A percentile compares a stretch with the other conserved stretches of the same genome.
These are phyloP conservation scores for Ptilonorhynchus violaceus DNA, from an alignment of 2,113 vertebrate genomes.

Conservation along the genomic window DNA sequence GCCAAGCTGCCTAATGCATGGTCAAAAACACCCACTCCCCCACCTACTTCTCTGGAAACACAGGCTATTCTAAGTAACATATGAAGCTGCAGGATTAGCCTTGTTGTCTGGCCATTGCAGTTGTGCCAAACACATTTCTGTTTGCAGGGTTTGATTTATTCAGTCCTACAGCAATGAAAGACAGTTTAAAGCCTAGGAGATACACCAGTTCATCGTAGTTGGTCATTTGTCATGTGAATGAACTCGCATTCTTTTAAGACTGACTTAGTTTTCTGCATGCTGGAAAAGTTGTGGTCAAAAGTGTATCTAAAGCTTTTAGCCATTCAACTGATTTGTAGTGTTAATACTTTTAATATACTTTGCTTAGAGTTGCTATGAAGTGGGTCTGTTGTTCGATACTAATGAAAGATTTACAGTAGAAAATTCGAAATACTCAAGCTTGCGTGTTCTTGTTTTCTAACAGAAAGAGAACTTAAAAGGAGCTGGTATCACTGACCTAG, in stretches of 20 bases:
- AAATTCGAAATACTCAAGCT: neutral
- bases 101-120: neutral
- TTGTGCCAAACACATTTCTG: neutral
- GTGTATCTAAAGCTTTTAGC: neutral
- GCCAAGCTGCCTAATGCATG: neutral
- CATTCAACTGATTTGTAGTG: neutral
- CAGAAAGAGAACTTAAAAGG: constrained; percentile 76
- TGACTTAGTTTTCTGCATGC: neutral
- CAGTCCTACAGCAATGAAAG: neutral
- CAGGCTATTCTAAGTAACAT: fast-evolving
- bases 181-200: neutral
- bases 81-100: neutral
- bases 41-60: neutral
- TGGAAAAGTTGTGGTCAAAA: neutral
- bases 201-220: neutral
- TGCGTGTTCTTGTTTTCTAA: neutral
- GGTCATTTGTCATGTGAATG: neutral
- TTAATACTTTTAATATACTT: neutral
- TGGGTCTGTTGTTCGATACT: neutral
- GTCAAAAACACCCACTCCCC: fast-evolving
- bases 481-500: constrained; percentile 65
- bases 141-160: neutral
- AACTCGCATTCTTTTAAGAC: neutral
- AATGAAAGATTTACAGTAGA: neutral
- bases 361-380: neutral